Conservation (phyloP, 2,113 vertebrate species). For the Urocolius indicus region DNA sequence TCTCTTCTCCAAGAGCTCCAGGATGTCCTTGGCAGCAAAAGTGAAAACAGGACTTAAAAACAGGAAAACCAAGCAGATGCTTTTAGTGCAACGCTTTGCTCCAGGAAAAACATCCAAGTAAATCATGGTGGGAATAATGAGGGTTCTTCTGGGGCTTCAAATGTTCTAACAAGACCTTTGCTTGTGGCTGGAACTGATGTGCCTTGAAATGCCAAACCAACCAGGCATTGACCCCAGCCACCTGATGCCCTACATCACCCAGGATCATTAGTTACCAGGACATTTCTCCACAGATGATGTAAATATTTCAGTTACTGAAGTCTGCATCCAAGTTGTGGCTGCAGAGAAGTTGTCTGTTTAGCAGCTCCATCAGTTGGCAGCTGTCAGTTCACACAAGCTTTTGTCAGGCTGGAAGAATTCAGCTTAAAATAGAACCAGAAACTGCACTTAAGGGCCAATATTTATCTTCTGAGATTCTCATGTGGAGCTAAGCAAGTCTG, state of each 20-base stretch:
- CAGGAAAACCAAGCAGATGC: neutral
- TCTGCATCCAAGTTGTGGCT: neutral
- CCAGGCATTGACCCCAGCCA: neutral
- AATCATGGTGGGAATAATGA: neutral
- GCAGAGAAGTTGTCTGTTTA: neutral
- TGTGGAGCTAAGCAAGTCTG: neutral
- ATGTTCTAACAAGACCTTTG: neutral
- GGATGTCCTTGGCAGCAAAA: conserved; percentile 84
- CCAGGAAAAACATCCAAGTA: neutral
- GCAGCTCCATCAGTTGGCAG: neutral
- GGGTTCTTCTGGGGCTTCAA: neutral
- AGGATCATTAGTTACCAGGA: conserved; percentile 39
- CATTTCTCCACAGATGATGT: conserved; percentile 25
- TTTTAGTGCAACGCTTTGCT: neutral
- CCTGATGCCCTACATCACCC: neutral
- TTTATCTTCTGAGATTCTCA: neutral
- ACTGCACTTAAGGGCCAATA: neutral
- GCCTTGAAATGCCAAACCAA: neutral
- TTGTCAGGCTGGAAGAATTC: neutral
- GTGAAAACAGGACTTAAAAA: neutral
- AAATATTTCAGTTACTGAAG: conserved; percentile 12
- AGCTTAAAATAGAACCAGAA: neutral
- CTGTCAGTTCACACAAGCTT: neutral
- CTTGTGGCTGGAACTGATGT: neutral
- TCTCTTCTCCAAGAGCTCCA: conserved; percentile 97